Base-by-base conservation (phyloP, 2,113 vertebrate species). In the Amphiprion percula region DNA sequence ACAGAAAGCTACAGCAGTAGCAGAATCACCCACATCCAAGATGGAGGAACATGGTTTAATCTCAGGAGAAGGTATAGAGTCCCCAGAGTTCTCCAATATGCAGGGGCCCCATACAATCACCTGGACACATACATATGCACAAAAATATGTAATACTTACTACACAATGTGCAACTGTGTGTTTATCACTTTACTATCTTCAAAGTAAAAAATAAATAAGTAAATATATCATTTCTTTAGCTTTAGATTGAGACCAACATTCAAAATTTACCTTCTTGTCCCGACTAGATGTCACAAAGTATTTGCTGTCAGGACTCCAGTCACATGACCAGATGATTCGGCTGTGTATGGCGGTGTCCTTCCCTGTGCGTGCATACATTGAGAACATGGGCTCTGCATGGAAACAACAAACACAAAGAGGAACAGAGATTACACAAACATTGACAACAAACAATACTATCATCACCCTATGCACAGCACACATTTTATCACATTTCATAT, bases 251-350 rank as follows among this genome's bases (percentile, higher is more conserved):
- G 5, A 1, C 5, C 17, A 66, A 17, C 16, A 60, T 67, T 58
- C 28, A 17, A 50, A 59, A 47, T 46, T 92, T 93, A 99, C 98
- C 97, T 97, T 99, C 91, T 96, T 99, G 90, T 99, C 98, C 59
- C 98, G 94, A 92, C 98, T 99, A 54, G 97, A 96, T 50, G 97
- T 99, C 73, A 96, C 92, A 91, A 99, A 99, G 94, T 97, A 98
- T 68, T 94, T 96, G 94, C 95, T 95, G 56, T 99, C 96, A n/a
- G 95, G 94, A 88, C 95, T 98, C 98, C 98, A 99, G 83, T 97
- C 97, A 92, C 98, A 99, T 70, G 97, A 96, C 98, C 98, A 99
- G 94, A 99, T 99, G 90, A 99, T 99, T 67, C 98, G 95, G 50
- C 94, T 95, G 86, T 99, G 98, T 44, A 96, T 80, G 62, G 96